Evolutionary conservation across 2,113 vertebrate genomes (phyloP), one percentile per base, ranked within the genome.

Genomic region (Prunella himalayana): DNA sequence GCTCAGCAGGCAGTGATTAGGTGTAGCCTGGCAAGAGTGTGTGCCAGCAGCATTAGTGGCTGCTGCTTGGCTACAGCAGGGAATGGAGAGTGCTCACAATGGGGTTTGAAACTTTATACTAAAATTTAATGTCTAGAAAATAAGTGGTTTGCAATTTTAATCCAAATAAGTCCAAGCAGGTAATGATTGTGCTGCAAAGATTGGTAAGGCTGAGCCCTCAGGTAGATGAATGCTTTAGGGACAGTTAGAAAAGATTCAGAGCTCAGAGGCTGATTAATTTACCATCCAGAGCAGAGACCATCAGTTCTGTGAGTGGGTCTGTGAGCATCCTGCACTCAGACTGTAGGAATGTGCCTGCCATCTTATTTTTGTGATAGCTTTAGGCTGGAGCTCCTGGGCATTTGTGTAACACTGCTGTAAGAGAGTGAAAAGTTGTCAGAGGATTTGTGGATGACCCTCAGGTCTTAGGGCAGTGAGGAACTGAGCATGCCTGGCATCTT

Each of bases 41-140:
- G 91, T 93, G 88, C 56, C 82, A 42, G 63, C 13, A 6, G 81
- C 47, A n/a, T 75, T 60, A 81, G 44, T 11, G 47, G 1, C 0
- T 3, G 2, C 64, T 77, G 51, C 77, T 68, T 6, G 3, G 77
- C 73, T 64, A 1, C 49, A 60, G 69, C 33, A 69, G 63, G 63
- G 37, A 85, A 72, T 12, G 27, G n/a, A 44, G 76, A 65, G 69
- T 71, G 94, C 95, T 93, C 95, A 88, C 90, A 77, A 28, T 11
- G 39, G 66, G 56, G 8, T 57, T 95, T 76, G 79, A 76, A 64
- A 90, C 71, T 97, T 96, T n/a, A 89, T 82, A 54, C 66, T 89
- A 13, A 64, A 54, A 90, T 84, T 89, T 91, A 87, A 94, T 75
- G 19, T 57, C 91, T 92, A 82, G 84, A 91, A 97, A 94, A 94